Evolutionary conservation across 2,888 invertebrate species (phyloP).

Genomic region (Sphecodes monilicornis): DNA sequence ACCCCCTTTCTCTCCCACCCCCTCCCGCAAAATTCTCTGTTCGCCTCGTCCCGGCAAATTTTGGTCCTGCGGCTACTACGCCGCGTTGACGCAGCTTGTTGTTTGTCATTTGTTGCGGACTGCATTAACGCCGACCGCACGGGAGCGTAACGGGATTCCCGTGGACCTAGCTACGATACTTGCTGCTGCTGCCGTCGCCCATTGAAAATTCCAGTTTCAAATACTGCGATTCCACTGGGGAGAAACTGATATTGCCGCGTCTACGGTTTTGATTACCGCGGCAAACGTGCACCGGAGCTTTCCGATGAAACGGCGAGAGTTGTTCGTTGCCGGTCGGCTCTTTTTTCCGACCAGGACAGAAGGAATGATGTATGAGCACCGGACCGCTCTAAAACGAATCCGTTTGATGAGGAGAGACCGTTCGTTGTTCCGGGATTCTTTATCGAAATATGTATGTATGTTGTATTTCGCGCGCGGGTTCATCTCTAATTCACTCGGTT

Average conservation of each 20-base stretch:
- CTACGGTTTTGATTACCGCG: constrained; percentile 12
- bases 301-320: not conserved
- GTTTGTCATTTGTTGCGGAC: constrained; percentile 79
- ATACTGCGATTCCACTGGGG: not conserved
- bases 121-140: constrained; percentile 69
- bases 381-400: not conserved
- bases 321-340: not conserved
- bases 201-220: constrained; percentile 37
- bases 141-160: constrained; percentile 32
- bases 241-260: not conserved
- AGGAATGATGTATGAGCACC: not conserved
- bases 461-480: not conserved
- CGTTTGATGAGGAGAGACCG: not conserved
- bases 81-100: constrained; percentile 73
- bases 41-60: constrained; percentile 27
- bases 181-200: not conserved
- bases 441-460: not conserved
- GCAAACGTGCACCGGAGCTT: not conserved
- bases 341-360: not conserved
- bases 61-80: constrained; percentile 33
- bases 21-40: not conserved
- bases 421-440: not conserved
- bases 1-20: not conserved
- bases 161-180: constrained; percentile 27
- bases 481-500: not conserved